Conservation (phyloP, 2,113 vertebrate genomes). For the Barbus barbus region DNA sequence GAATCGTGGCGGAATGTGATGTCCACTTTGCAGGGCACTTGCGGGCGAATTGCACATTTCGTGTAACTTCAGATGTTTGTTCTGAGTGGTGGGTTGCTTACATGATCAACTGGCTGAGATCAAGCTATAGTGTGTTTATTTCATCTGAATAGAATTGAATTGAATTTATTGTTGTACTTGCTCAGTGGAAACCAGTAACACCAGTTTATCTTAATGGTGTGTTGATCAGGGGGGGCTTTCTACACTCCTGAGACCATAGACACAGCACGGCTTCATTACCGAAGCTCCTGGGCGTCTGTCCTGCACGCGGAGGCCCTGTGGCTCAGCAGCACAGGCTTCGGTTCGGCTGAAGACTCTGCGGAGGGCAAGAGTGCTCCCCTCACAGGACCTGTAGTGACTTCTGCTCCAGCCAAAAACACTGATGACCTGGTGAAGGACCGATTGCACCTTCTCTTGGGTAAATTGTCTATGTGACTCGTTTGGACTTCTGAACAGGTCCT, state of each 20-base stretch:
- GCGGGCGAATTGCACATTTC: too few relatives aligned
- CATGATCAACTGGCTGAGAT: too few relatives aligned
- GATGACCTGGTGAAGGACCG: constrained; percentile 89
- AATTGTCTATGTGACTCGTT: neutral
- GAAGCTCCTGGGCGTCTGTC: constrained; percentile 93
- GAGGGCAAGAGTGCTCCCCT: constrained; percentile 61
- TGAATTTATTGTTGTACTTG: too few relatives aligned
- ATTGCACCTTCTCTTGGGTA: constrained; percentile 97
- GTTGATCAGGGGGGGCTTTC: constrained; percentile 87
- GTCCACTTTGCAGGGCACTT: too few relatives aligned
- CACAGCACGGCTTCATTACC: constrained; percentile 93
- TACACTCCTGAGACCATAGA: constrained; percentile 99
- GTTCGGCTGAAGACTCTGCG: constrained; percentile 72
- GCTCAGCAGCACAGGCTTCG: constrained; percentile 91
- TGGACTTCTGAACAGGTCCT: neutral
- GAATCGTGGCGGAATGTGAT: too few relatives aligned
- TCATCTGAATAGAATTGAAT: too few relatives aligned
- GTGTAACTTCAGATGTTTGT: too few relatives aligned
- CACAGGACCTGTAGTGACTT: too few relatives aligned
- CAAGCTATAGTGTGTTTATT: too few relatives aligned
- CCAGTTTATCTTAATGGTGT: neutral
- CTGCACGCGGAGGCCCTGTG: constrained; percentile 93
- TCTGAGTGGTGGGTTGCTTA: too few relatives aligned
- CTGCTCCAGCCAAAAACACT: constrained; percentile 68
- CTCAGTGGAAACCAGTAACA: neutral